A percentile compares a stretch with the other conserved stretches of the same genome.
These are phyloP conservation scores for Nematostella vectensis DNA, from an alignment of 92 coral and sea anemone species.

Conservation along the genomic window DNA sequence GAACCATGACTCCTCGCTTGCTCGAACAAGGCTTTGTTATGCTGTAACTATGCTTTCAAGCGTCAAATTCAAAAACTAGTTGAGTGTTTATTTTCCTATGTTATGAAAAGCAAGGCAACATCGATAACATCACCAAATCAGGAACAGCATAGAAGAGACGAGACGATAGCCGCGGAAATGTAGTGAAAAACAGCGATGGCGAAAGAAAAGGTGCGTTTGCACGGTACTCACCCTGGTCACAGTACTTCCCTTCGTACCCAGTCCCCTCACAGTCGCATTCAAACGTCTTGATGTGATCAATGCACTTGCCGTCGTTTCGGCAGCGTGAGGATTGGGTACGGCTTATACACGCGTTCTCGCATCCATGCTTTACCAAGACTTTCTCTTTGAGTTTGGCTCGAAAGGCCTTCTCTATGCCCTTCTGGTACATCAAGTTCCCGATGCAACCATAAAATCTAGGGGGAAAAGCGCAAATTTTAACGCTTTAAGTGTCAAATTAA, in stretches of 20 bases:
- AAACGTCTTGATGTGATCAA: slow-evolving; percentile 30
- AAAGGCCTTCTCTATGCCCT: slow-evolving; percentile 3
- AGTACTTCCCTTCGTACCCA: slow-evolving; percentile 47
- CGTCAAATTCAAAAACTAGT: too few relatives aligned
- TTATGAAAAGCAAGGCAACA: too few relatives aligned
- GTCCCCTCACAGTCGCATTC: slow-evolving; percentile 59
- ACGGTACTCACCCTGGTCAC: slow-evolving; percentile 34
- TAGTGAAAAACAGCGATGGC: too few relatives aligned
- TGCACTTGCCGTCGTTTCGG: slow-evolving; percentile 35
- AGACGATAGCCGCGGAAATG: too few relatives aligned
- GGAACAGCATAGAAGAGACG: too few relatives aligned
- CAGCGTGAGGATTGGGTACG: slow-evolving; percentile 17
- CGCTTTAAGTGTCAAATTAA: not conserved
- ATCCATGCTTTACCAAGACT: slow-evolving; percentile 2
- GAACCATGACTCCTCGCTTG: too few relatives aligned
- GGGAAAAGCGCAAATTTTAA: not conserved
- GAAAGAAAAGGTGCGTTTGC: too few relatives aligned
- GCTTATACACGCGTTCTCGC: slow-evolving; percentile 22
- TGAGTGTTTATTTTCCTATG: too few relatives aligned
- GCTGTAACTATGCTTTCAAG: too few relatives aligned
- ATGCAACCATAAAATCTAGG: slow-evolving; percentile 15
- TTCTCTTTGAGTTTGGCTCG: slow-evolving; percentile 13
- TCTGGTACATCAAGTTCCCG: slow-evolving; percentile 20
- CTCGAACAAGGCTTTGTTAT: too few relatives aligned
- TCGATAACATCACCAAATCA: too few relatives aligned